Base-by-base conservation (phyloP, 2,113 vertebrate species). In the Nibea coibor region DNA sequence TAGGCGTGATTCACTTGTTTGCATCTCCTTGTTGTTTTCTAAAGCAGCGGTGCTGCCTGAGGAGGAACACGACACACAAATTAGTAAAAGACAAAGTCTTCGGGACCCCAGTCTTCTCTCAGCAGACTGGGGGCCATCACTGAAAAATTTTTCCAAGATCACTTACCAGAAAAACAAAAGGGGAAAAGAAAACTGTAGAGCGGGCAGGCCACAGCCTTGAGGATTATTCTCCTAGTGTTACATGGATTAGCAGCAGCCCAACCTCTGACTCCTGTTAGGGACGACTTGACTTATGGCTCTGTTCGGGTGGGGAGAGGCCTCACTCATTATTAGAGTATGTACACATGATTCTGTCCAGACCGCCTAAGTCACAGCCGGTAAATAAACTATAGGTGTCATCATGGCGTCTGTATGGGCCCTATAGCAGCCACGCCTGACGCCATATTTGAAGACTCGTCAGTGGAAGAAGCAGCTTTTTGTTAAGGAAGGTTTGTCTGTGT, bases 201-300 rank as follows among this genome's bases (percentile, higher is more conserved):
- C 53, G 54, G 75, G 69, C 75, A 39, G 83, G 68, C 81, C 20
- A 45, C 71, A 54, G 86, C 86, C 82, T 76, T 5, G 68, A 65
- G 93, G 94, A 94, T 95, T 95, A 95, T 87, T 91, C 92, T 92
- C 80, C 94, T 95, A 72, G 57, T 78, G 89, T 95, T 94, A 90
- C 94, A 83, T 66, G 88, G 93, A 92, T 92, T 91, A 92, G 88
- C 90, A 83, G 88, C 85, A 85, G 88, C 56, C 26, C 86, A 65
- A 93, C 92, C 92, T 93, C 92, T 92, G 91, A 91, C 88, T 76
- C 86, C 85, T 87, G 84, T 87, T 82, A 86, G 89, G 85, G 80
- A 86, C 61, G 78, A 87, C 89, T 91, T 87, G 88, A 92, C 89
- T 88, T 79, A 1, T 89, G 80, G 81, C 78, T 89, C 39, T 53